A percentile compares a stretch with the other conserved stretches of the same genome.
Evolutionary conservation across 2,113 vertebrate genomes (phyloP).

Genomic region (Myotis yumanensis): DNA sequence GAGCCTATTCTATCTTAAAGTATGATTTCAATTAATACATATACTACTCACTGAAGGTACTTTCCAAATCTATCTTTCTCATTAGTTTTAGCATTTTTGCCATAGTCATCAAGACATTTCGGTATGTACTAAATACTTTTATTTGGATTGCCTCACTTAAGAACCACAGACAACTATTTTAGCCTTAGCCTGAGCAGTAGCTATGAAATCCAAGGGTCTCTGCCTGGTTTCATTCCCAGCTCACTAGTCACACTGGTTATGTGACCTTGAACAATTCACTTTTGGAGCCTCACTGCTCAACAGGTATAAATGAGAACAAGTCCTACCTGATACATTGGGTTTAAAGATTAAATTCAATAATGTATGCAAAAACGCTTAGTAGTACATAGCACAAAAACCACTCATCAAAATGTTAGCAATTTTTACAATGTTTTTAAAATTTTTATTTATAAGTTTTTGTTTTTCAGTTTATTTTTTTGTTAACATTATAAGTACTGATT

Average conservation of each 20-base stretch:
- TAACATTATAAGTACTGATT: not conserved
- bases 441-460: constrained; percentile 2
- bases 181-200: not conserved
- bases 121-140: not conserved
- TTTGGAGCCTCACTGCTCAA: not conserved
- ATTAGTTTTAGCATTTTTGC: not conserved
- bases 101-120: not conserved
- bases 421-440: not conserved
- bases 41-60: not conserved
- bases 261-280: not conserved
- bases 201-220: not conserved
- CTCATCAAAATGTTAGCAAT: not conserved
- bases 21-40: not conserved
- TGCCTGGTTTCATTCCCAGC: not conserved
- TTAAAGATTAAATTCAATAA: constrained; percentile 11
- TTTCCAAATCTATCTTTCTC: not conserved
- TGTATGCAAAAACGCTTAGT: not conserved
- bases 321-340: not conserved
- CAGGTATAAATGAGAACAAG: not conserved
- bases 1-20: not conserved
- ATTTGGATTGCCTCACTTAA: not conserved
- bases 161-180: not conserved
- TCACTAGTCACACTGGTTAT: not conserved
- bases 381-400: not conserved
- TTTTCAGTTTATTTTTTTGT: not conserved